A percentile compares a stretch with the other conserved stretches of the same genome.
These are phyloP conservation scores for Piprites chloris DNA, from an alignment of 2,113 vertebrate species.

Conservation along the genomic window DNA sequence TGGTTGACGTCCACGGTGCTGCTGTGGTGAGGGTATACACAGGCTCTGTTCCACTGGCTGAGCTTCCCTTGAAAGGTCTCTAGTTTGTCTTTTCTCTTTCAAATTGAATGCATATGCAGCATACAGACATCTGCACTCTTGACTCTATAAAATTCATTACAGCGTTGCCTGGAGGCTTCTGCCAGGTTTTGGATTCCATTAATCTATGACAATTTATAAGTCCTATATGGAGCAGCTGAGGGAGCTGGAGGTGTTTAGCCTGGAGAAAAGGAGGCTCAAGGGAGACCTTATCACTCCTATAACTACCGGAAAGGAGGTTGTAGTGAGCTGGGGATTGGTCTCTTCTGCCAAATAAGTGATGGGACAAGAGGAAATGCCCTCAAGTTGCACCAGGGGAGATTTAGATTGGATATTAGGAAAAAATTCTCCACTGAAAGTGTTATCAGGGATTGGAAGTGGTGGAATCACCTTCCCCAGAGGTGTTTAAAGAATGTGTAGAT, in stretches of 20 bases:
- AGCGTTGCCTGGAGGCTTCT: not conserved
- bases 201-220: not conserved
- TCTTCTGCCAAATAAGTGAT: not conserved
- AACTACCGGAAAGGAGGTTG: not conserved
- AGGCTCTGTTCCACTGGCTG: not conserved
- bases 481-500: not conserved
- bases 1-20: rapidly evolving
- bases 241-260: not conserved
- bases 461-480: not conserved
- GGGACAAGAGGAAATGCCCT: not conserved
- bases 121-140: not conserved
- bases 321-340: not conserved
- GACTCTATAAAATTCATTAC: not conserved
- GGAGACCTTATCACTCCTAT: not conserved
- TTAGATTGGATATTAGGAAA: not conserved
- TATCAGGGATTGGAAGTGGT: not conserved
- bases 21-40: not conserved
- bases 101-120: not conserved
- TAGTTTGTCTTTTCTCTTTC: not conserved
- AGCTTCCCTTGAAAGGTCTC: not conserved
- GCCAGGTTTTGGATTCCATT: not conserved
- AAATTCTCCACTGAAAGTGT: not conserved
- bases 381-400: not conserved
- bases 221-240: not conserved
- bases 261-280: not conserved